Evolutionary conservation across 2,113 vertebrate genomes (phyloP).

Genomic region (Thunnus thynnus): DNA sequence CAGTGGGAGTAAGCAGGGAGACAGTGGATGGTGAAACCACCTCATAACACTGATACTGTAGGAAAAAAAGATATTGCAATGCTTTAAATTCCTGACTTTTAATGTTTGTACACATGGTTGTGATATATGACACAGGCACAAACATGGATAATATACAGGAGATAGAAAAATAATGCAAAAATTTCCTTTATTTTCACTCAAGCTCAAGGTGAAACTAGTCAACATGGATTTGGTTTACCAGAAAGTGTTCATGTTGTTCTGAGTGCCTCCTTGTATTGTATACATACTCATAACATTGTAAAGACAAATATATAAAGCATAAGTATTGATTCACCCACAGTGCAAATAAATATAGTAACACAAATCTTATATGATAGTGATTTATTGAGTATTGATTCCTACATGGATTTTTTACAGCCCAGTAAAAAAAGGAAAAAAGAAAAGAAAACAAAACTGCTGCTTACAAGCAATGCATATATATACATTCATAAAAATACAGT

Average conservation of each 20-base stretch:
- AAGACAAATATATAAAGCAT: not conserved
- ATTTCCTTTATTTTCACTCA: too few relatives aligned
- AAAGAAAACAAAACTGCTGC: too few relatives aligned
- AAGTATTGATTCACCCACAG: not conserved
- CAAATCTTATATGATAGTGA: not conserved
- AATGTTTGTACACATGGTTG: not conserved
- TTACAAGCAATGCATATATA: too few relatives aligned
- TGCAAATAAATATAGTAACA: not conserved
- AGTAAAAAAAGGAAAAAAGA: too few relatives aligned
- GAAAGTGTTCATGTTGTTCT: not conserved
- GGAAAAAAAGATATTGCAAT: not conserved
- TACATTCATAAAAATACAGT: too few relatives aligned
- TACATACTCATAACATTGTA: not conserved
- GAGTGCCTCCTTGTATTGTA: not conserved
- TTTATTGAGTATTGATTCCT: too few relatives aligned
- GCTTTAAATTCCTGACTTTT: not conserved
- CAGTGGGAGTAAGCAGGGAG: constrained; percentile 44
- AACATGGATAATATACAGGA: not conserved
- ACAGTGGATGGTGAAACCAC: not conserved
- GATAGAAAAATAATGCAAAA: too few relatives aligned
- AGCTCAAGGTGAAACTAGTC: too few relatives aligned
- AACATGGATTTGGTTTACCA: too few relatives aligned
- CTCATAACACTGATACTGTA: not conserved
- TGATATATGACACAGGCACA: not conserved
- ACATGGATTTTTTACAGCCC: too few relatives aligned